Evolutionary conservation across 2,888 invertebrate genomes (phyloP), one percentile per base, ranked within the genome.

Genomic region (Tenthredo distinguenda): DNA sequence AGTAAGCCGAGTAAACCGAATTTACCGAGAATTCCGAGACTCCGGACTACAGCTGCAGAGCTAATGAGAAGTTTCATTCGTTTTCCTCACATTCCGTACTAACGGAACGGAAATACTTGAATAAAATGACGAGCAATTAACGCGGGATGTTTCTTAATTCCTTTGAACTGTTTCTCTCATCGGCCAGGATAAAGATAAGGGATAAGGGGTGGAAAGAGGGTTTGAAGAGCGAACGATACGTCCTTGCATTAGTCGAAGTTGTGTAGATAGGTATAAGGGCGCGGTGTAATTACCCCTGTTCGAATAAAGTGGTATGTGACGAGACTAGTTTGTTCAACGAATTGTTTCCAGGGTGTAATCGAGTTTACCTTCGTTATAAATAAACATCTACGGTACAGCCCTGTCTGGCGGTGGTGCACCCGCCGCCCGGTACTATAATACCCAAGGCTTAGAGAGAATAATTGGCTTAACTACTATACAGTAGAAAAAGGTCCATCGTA

Each of bases 401-500:
- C 62, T 62, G 12, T 10, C 62, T 2, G 26, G 26, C 21, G 9
- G 58, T 9, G 18, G 40, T 37, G 43, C 47, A 55, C 55, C 79
- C 15, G 10, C 79, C 26, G 26, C 26, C 26, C 21, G 18, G 26
- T 26, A 34, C 3, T 2, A n/a, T 74, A 21, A 43, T 74, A 43
- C 72, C 43, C 40, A 21, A 74, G 43, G 43, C 40, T 74, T 43
- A 43, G 72, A 43, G 72, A 74, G 72, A 74, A 74, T 74, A 74
- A 74, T 74, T 74, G 72, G 72, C 72, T 31, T 26, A 43, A 74
- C 72, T 74, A 74, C 40, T 43, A 18, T n/a, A 43, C 72, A 12
- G 40, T 40, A 74, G 43, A 43, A 74, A 74, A 74, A 74, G 21
- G 40, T 43, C 43, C 43, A 43, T 43, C 10, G 40, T 26, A 26